A percentile compares a stretch with the other conserved stretches of the same genome.
These are phyloP conservation scores for Sigmodon hispidus DNA, from an alignment of 2,113 vertebrate genomes.

Conservation along the genomic window DNA sequence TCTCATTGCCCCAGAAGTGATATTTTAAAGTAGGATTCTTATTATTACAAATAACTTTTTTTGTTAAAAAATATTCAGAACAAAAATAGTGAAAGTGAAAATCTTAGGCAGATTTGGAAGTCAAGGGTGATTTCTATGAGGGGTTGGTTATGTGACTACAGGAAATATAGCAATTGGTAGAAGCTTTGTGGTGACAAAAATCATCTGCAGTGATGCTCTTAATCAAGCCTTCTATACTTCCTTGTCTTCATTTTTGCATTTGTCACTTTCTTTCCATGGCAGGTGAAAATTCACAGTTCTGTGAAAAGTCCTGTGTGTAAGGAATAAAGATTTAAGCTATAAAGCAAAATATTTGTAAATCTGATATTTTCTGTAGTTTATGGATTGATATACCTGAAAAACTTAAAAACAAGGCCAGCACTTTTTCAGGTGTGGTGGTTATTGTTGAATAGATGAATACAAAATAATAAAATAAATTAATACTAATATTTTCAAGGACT, in stretches of 20 bases:
- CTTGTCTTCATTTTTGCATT: neutral
- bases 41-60: conserved; percentile 22
- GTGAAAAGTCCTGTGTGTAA: neutral
- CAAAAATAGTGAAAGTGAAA: neutral
- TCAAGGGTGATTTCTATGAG: neutral
- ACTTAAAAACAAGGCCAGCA: neutral
- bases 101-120: neutral
- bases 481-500: neutral
- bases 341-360: conserved; percentile 25
- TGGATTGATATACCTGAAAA: neutral
- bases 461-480: conserved; percentile 4
- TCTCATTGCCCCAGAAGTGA: neutral
- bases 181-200: too few species aligned
- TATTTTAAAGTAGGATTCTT: neutral
- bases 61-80: neutral
- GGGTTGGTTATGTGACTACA: neutral
- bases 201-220: neutral
- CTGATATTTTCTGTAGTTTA: neutral
- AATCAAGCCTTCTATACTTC: neutral
- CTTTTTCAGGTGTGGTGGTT: neutral
- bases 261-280: neutral
- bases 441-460: neutral
- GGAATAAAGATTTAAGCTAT: neutral
- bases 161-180: neutral
- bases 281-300: neutral